These are phyloP conservation scores for Cottoperca gobio DNA, from an alignment of 2,797 vertebrate species.

Conservation along the genomic window DNA sequence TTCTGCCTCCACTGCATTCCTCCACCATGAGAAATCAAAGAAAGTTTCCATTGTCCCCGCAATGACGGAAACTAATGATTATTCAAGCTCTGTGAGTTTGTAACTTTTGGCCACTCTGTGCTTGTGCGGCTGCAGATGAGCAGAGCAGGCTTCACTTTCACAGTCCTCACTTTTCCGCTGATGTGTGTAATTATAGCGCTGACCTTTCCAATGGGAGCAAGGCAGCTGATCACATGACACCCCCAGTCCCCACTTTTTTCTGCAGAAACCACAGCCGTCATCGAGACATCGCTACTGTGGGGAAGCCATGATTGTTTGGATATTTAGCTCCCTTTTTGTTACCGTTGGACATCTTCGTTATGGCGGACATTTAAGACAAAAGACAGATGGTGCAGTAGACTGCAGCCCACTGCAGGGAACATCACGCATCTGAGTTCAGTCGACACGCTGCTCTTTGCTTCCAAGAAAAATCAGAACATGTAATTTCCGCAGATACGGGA, in stretches of 20 bases:
- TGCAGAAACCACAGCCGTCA: constrained; percentile 61
- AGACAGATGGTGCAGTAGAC: constrained; percentile 42
- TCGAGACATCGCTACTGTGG: constrained; percentile 45
- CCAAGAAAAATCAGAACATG: neutral
- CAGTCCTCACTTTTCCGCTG: constrained; percentile 76
- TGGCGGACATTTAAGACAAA: constrained; percentile 62
- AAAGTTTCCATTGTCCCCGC: constrained; percentile 79
- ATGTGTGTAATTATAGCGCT: constrained; percentile 84
- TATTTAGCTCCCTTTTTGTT: constrained; percentile 47
- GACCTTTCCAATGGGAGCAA: constrained; percentile 78
- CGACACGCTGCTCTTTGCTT: constrained; percentile 5
- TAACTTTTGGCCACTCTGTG: constrained; percentile 48
- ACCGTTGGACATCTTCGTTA: constrained; percentile 45
- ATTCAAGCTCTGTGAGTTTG: constrained; percentile 70
- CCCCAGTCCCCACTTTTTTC: constrained; percentile 51
- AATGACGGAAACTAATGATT: constrained; percentile 75
- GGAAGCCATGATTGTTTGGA: constrained; percentile 54
- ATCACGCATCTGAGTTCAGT: constrained; percentile 13
- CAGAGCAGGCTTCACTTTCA: constrained; percentile 61
- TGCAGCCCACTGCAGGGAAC: constrained; percentile 14
- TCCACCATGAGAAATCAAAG: constrained; percentile 49
- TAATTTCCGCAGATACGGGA: constrained; percentile 1
- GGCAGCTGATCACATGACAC: constrained; percentile 70
- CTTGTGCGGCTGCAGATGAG: constrained; percentile 64
- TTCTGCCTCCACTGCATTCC: constrained; percentile 32